Percentiles rank a stretch among this genome's conserved stretches.
Evolutionary conservation across 2,113 vertebrate genomes (phyloP).

Genomic region (Dasypus novemcinctus): DNA sequence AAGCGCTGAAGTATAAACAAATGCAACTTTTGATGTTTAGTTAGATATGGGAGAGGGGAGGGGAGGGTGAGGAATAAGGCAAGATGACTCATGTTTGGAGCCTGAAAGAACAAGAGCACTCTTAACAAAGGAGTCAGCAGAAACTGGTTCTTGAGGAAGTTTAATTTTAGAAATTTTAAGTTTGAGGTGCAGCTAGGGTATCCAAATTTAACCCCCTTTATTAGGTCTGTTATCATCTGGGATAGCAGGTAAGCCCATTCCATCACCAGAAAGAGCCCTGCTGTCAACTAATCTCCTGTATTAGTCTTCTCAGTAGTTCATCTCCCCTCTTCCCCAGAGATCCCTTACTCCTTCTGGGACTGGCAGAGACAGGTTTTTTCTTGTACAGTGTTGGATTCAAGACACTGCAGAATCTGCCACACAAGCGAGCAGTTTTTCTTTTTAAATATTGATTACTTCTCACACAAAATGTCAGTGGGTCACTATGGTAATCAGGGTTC

Average conservation of each 20-base stretch:
- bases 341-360: not conserved
- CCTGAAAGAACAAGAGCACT: slow-evolving; percentile 16
- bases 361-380: not conserved
- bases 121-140: slow-evolving; percentile 60
- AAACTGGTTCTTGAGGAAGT: slow-evolving; percentile 47
- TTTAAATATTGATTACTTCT: not conserved
- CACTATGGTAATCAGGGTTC: not conserved
- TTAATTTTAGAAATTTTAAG: slow-evolving; percentile 56
- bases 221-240: not conserved
- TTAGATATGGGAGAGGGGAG: not conserved
- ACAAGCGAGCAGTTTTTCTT: not conserved
- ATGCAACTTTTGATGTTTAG: not conserved
- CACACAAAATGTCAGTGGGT: not conserved
- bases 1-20: slow-evolving; percentile 9
- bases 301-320: not conserved
- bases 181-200: slow-evolving; percentile 26
- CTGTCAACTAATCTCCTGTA: not conserved
- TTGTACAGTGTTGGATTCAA: not conserved
- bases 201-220: slow-evolving; percentile 24
- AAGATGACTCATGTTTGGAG: slow-evolving; percentile 54
- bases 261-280: not conserved
- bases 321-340: not conserved
- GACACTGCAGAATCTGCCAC: not conserved
- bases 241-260: not conserved
- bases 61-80: slow-evolving; percentile 7